Evolutionary conservation across 2,797 vertebrate genomes (phyloP).

Genomic region (Phrynocephalus vlangalii): DNA sequence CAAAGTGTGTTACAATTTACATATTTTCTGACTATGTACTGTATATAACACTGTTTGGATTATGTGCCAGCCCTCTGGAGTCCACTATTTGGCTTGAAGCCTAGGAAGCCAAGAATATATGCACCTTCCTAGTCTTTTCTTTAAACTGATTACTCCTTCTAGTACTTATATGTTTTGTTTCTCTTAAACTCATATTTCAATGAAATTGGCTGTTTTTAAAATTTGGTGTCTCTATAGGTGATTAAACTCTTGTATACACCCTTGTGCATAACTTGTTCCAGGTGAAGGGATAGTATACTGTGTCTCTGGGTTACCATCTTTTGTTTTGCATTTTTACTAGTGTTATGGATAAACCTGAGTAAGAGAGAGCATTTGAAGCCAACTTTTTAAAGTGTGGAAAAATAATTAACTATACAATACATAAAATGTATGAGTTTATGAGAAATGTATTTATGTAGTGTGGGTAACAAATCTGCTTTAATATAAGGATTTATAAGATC

Average conservation of each 20-base stretch:
- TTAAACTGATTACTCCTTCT: background rate
- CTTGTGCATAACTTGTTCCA: constrained; percentile 2
- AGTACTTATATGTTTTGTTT: background rate
- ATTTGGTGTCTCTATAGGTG: background rate
- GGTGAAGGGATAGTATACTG: background rate
- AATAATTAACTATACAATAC: background rate
- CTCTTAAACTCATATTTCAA: constrained; percentile 10
- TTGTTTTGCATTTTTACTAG: constrained; percentile 15
- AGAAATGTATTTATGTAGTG: background rate
- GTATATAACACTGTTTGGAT: background rate
- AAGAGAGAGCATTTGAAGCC: background rate
- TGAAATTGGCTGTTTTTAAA: constrained; percentile 25
- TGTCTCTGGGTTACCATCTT: constrained; percentile 11
- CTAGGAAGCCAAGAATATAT: background rate
- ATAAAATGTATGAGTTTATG: background rate
- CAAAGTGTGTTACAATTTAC: background rate
- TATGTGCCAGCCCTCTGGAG: background rate
- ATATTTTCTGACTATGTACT: background rate
- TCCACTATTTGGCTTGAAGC: background rate
- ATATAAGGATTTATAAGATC: background rate
- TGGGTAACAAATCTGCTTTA: background rate
- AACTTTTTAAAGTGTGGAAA: background rate
- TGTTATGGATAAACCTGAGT: background rate
- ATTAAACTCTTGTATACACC: background rate
- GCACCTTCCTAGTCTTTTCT: background rate